A percentile compares a stretch with the other conserved stretches of the same genome.
Conservation (phyloP, 2,888 invertebrate species). For the Amphipyra tragopoginis region DNA sequence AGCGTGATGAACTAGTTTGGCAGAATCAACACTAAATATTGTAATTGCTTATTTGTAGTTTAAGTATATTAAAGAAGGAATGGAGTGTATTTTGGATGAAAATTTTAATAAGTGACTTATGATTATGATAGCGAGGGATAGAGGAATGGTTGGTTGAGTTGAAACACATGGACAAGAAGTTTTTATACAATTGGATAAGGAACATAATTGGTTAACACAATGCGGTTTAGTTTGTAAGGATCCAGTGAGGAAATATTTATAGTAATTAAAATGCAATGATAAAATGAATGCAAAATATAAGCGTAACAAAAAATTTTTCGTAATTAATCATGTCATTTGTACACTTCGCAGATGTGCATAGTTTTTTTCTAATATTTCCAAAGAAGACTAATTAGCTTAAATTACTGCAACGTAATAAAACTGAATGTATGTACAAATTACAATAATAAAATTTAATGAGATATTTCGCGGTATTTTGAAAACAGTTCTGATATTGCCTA, state of each 20-base stretch:
- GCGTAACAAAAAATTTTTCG: neutral
- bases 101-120: neutral
- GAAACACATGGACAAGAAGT: too few relatives aligned
- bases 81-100: neutral
- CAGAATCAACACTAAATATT: too few relatives aligned
- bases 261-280: too few relatives aligned
- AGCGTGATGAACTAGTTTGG: too few relatives aligned
- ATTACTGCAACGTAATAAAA: conserved; percentile 44
- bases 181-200: too few relatives aligned
- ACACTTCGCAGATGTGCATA: conserved; percentile 8
- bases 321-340: neutral
- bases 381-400: conserved; percentile 42
- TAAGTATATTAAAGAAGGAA: neutral
- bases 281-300: too few relatives aligned
- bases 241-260: too few relatives aligned
- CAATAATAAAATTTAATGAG: conserved; percentile 61
- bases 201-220: too few relatives aligned
- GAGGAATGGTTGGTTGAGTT: too few relatives aligned
- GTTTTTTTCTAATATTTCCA: conserved; percentile 32
- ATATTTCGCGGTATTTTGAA: conserved; percentile 69
- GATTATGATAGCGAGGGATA: too few relatives aligned
- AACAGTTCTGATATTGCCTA: conserved; percentile 68
- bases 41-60: conserved; percentile 2
- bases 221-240: too few relatives aligned
- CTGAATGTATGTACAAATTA: conserved; percentile 53